Evolutionary conservation across 2,888 invertebrate species (phyloP), one percentile per base, ranked within the genome.

Genomic region (Clanis bilineata): DNA sequence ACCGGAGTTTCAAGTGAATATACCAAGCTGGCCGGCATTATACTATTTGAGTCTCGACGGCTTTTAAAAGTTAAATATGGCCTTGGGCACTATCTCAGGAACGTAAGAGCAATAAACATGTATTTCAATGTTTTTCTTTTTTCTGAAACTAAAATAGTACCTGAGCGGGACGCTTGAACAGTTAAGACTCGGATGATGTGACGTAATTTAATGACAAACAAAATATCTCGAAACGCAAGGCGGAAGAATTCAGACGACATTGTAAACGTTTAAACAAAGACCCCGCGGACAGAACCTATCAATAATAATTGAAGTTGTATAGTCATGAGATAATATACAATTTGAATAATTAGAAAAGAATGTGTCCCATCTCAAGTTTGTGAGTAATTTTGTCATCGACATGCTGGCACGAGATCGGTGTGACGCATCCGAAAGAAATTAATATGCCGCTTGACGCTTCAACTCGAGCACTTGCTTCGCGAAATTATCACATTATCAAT

Each of bases 51-150:
- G 36, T 58, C 56, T 54, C 61, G 62, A 47, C 41, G 10, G 67
- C 59, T 64, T 64, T 58, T 64, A 64, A 64, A 64, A 65, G 64
- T 65, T 63, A 64, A 64, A 62, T 62, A 64, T 61, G 69, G 64
- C 75, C 70, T 70, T 64, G 68, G 65, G 64, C 67, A 64, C 67
- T 64, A 68, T 66, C 67, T 69, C 57, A 62, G 62, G 58, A 69
- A 63, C 57, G 63, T 28, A 59, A 66, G 57, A 63, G 64, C 65
- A 67, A 68, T 71, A 72, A 72, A 71, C 64, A 65, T 70, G 64
- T 70, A 68, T 68, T 47, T 68, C 56, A 64, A 69, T 64, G 66
- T 66, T 67, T 69, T 72, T 64, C 9, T 68, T 72, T 69, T 73
- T 68, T 45, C 60, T 67, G 44, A 59, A 68, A 62, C 67, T 60